Conservation (phyloP, 2,797 vertebrate genomes). For the Okamejei kenojei region DNA sequence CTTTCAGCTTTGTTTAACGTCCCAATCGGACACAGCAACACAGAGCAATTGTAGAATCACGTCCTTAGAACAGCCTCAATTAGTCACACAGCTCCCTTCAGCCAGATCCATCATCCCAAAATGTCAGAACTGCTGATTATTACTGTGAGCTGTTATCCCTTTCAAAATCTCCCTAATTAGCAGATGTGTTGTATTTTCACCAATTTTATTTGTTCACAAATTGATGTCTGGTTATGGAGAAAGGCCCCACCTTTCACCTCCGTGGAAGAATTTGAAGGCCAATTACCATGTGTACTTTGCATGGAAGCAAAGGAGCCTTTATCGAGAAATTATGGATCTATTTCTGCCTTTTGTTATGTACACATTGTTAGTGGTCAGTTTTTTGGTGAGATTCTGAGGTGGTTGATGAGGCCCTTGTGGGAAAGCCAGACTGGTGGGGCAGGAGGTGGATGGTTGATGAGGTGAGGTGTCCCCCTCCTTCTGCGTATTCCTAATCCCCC, state of each 20-base stretch:
- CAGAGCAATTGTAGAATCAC: not conserved
- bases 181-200: not conserved
- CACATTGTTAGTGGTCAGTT: too few relatives aligned
- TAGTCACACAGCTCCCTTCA: not conserved
- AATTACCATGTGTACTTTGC: not conserved
- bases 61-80: not conserved
- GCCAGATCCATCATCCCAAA: too few relatives aligned
- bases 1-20: too few relatives aligned
- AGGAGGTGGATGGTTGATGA: too few relatives aligned
- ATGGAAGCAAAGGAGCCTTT: not conserved
- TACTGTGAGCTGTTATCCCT: not conserved
- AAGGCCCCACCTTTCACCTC: not conserved
- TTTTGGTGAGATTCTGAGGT: too few relatives aligned
- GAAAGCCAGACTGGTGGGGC: too few relatives aligned
- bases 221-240: not conserved
- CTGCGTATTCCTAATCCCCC: too few relatives aligned
- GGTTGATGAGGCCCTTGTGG: too few relatives aligned
- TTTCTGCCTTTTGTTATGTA: too few relatives aligned
- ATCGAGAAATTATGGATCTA: too few relatives aligned
- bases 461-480: too few relatives aligned
- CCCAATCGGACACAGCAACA: too few relatives aligned
- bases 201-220: not conserved
- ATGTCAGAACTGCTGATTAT: not conserved
- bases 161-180: not conserved
- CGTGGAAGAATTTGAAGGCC: not conserved